Percentiles rank a stretch among this genome's conserved stretches.
phyloP scores from a whole-genome alignment of 2,113 vertebrate species.

The Zootoca vivipara region DNA sequence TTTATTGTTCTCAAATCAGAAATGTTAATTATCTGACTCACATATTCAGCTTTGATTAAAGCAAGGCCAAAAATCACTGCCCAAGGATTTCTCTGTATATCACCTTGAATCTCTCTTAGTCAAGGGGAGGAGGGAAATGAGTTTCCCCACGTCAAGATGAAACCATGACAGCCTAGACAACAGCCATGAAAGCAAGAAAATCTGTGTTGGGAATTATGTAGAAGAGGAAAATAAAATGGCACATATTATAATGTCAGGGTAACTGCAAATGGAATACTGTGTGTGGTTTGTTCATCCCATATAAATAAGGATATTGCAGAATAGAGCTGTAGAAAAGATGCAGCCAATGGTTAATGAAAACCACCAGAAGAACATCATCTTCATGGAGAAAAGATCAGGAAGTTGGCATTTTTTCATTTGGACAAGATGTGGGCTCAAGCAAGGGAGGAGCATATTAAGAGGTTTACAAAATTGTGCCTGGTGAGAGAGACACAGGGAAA shows the following conservation, averaged over 20 bases:
- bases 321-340: not conserved
- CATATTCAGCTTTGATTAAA: not conserved
- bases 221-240: not conserved
- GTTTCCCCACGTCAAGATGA: not conserved
- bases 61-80: not conserved
- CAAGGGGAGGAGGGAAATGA: not conserved
- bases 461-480: not conserved
- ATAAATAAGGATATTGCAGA: not conserved
- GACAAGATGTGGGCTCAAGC: no score
- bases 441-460: not conserved
- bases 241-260: not conserved
- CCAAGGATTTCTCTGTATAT: not conserved
- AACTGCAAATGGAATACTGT: not conserved
- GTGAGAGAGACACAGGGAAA: not conserved
- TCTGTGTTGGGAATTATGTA: not conserved
- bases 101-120: not conserved
- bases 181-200: not conserved
- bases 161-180: not conserved
- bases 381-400: not conserved
- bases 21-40: not conserved
- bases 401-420: not conserved
- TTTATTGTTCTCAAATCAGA: not conserved
- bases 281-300: not conserved
- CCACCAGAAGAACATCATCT: not conserved
- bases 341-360: not conserved